Evolutionary conservation across 2,113 vertebrate species (phyloP), one percentile per base, ranked within the genome.

Genomic region (Brachionichthys hirsutus): DNA sequence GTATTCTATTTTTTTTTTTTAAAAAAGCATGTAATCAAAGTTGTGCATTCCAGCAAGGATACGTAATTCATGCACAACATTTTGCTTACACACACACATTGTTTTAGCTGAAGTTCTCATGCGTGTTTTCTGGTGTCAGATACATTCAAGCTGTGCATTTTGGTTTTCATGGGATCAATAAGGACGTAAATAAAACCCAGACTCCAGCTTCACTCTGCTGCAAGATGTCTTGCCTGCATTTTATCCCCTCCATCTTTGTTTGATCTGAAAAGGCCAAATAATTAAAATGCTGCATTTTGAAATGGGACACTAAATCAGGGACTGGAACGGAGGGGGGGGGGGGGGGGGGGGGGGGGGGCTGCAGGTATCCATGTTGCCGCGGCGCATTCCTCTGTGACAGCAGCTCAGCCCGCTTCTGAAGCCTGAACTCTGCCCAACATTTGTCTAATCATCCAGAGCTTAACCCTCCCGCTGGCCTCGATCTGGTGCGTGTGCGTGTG

Each of bases 391-490:
- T 64, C 61, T n/a, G 54, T 72, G 68, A 76, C 70, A 67, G 75
- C 52, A 36, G 77, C 64, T 66, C 78, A 58, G 54, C 57, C 62
- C 36, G 50, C 45, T 24, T 59, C 57, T 54, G 62, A 69, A 62
- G 74, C 69, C 49, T 75, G 52, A 62, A 82, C 74, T 82, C 77
- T 81, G 78, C 66, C 76, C 78, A 72, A 75, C 80, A 83, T 83
- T 82, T 78, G 80, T 75, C 68, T 80, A 80, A 86, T 85, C 78
- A 85, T 79, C 70, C 73, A 15, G 44, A 65, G 70, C 76, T 86
- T 82, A 84, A 80, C 77, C 83, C 54, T 64, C 67, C 75, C 54
- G 67, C 70, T 73, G 62, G 47, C 53, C 59, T 40, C 71, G 64
- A 9, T 46, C 42, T 10, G 10, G 16, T 66, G 49, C 76, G 57